Conservation (phyloP, 2,113 vertebrate species). For the Geothlypis trichas region DNA sequence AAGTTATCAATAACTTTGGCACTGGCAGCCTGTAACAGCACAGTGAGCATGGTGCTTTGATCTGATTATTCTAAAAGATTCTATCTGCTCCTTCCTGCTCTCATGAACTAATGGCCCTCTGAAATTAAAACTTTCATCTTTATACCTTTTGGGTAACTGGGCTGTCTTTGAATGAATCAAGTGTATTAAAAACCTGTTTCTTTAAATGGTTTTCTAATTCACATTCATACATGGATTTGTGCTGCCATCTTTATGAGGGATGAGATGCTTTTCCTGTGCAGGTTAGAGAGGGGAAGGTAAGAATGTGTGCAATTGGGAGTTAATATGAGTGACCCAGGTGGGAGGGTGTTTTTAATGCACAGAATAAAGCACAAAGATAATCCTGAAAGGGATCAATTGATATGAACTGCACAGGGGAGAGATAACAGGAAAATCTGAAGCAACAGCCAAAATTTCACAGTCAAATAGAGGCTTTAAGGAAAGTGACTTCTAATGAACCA, state of each 20-base stretch:
- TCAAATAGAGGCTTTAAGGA: not conserved
- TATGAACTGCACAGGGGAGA: not conserved
- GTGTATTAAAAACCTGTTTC: not conserved
- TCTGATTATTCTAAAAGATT: not conserved
- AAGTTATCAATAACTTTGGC: not conserved
- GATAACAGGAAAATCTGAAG: not conserved
- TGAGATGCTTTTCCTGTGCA: not conserved
- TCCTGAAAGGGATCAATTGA: not conserved
- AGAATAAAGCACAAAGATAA: not conserved
- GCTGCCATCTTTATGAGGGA: not conserved
- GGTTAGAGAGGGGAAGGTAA: not conserved
- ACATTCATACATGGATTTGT: not conserved
- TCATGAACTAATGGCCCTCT: not conserved
- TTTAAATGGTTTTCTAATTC: not conserved
- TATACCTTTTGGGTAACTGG: not conserved
- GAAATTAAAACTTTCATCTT: not conserved
- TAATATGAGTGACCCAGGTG: not conserved
- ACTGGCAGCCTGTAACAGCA: not conserved
- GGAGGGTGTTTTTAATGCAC: not conserved
- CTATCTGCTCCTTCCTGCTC: not conserved
- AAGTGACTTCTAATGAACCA: not conserved
- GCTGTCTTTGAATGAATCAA: not conserved
- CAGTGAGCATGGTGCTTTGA: not conserved
- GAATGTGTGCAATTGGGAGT: not conserved
- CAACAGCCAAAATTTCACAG: constrained; percentile 21